A percentile compares a stretch with the other conserved stretches of the same genome.
These are phyloP conservation scores for Sigmodon hispidus DNA, from an alignment of 2,113 vertebrate genomes.

Conservation along the genomic window DNA sequence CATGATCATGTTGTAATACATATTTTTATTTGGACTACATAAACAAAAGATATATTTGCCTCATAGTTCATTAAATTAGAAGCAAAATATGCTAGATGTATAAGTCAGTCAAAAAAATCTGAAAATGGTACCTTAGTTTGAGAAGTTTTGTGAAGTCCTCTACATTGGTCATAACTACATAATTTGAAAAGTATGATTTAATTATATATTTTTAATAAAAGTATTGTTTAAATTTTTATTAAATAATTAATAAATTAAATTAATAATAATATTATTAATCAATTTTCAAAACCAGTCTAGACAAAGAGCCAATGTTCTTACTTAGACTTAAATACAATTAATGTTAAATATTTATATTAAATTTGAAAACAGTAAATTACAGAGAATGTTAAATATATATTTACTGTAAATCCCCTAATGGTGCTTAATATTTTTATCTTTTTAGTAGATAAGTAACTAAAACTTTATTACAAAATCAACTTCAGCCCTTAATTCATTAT, in stretches of 20 bases:
- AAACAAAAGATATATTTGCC: background rate
- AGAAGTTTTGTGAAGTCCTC: background rate
- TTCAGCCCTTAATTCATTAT: background rate
- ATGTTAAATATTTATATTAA: conserved; percentile 30
- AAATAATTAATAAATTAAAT: too few species aligned
- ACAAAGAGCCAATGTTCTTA: background rate
- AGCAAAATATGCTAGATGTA: background rate
- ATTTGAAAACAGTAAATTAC: background rate
- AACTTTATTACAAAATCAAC: background rate
- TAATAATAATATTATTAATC: background rate
- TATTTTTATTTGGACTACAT: conserved; percentile 33
- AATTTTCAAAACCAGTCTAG: background rate
- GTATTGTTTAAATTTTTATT: background rate
- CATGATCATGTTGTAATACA: background rate
- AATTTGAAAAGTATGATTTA: background rate
- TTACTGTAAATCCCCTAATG: conserved; percentile 1
- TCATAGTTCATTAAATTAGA: background rate
- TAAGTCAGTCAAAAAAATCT: background rate
- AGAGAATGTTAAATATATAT: background rate
- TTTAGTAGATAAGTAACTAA: background rate
- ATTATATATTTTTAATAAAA: background rate
- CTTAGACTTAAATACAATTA: background rate
- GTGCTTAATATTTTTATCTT: background rate
- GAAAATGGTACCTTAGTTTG: background rate
- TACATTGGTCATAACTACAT: background rate